Evolutionary conservation across 2,797 vertebrate species (phyloP), one percentile per base, ranked within the genome.

Genomic region (Choloepus didactylus): DNA sequence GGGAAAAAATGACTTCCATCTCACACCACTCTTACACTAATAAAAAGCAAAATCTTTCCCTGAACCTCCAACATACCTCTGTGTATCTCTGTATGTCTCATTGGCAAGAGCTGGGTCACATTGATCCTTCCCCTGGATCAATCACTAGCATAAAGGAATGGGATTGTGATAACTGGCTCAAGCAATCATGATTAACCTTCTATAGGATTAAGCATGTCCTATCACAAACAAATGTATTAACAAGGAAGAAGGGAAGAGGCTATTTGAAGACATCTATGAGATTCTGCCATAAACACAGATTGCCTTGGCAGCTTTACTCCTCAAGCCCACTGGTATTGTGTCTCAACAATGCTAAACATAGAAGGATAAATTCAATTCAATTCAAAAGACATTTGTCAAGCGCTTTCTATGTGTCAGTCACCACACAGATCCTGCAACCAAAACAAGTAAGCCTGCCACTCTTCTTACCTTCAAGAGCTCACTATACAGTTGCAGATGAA

Each of bases 351-450:
- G 19, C 21, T 38, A 73, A 12, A 76, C 46, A 69, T 1, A 62
- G 59, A 29, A 59, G 44, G 41, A 88, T 25, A 21, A 91, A 76
- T 76, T 93, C 59, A 77, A 76, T 76, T 93, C 59, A 77, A 54
- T 14, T 77, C 25, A 81, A 77, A 44, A 86, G 85, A 73, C 12
- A 64, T 59, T 46, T 85, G 44, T 54, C 44, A 92, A 85, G 59
- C 69, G 66, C 76, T 77, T 89, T 96, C 60, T 69, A 5, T 77
- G 41, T 79, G 41, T 51, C 15, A 49, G 54, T 49, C 51, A 77
- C 51, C 69, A 92, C 35, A 75, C 2, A 46, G 23, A 80, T 29
- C 14, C 46, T 67, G 15, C 21, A 60, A 72, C 64, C 87, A 93
- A 93, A 92, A 73, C 18, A 94, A 46, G 81, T 25, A 75, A 9